Evolutionary conservation across 2,888 invertebrate species (phyloP).

Genomic region (Agrochola circellaris): DNA sequence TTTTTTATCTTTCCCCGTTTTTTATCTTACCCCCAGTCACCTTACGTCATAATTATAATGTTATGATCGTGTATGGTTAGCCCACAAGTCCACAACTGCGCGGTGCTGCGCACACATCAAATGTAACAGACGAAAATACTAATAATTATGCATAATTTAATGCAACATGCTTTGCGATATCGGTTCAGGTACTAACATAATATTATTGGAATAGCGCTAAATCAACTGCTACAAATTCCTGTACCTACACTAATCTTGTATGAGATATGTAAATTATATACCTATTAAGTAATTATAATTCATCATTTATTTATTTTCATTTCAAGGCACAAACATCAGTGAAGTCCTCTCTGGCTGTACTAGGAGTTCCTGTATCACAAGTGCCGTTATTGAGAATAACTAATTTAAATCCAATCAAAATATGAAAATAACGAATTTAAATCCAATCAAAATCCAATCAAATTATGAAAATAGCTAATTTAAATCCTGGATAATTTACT

Average conservation of each 20-base stretch:
- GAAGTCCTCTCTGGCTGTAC: not conserved
- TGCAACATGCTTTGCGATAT: not conserved
- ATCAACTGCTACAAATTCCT: not conserved
- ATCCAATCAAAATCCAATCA: too few relatives aligned
- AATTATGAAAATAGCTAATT: not conserved
- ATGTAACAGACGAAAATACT: not conserved
- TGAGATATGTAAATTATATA: not conserved
- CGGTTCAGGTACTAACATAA: not conserved
- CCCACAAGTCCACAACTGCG: slow-evolving; percentile 6
- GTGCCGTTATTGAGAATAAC: not conserved
- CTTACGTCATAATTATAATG: not conserved
- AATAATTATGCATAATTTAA: not conserved
- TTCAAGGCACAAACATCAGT: not conserved
- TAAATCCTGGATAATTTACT: not conserved
- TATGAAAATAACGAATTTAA: not conserved
- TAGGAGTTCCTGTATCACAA: not conserved
- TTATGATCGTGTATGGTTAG: not conserved
- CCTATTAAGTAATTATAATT: not conserved
- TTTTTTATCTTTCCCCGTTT: too few relatives aligned
- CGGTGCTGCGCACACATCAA: not conserved
- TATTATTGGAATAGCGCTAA: not conserved
- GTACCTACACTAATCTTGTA: not conserved
- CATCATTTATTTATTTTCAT: not conserved
- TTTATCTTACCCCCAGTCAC: too few relatives aligned
- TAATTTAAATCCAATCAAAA: not conserved